Conservation (phyloP, 2,888 invertebrate genomes). For the Diplazon laetatorius region DNA sequence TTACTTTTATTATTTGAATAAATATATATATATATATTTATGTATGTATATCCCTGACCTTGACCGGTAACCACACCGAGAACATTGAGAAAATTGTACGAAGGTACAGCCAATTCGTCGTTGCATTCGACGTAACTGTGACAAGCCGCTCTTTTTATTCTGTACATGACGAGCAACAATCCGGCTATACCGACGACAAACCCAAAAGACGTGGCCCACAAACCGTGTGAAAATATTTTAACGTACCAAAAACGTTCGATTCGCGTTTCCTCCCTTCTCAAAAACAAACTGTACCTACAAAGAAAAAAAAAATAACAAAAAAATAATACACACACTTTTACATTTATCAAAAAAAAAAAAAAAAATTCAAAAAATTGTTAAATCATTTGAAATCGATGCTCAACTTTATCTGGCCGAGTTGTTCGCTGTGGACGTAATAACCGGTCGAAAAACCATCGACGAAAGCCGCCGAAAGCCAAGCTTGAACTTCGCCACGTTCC, state of each 20-base stretch:
- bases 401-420: slow-evolving; percentile 63
- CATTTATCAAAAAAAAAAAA: too few species aligned
- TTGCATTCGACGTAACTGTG: slow-evolving; percentile 62
- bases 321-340: too few species aligned
- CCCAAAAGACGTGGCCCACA: slow-evolving; percentile 68
- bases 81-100: slow-evolving; percentile 71
- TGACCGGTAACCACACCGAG: slow-evolving; percentile 73
- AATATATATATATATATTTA: too few species aligned
- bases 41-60: slow-evolving; percentile 64
- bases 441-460: slow-evolving; percentile 66
- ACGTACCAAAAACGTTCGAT: slow-evolving; percentile 73
- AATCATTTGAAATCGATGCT: neutral
- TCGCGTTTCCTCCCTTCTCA: slow-evolving; percentile 68
- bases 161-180: slow-evolving; percentile 63
- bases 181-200: slow-evolving; percentile 65
- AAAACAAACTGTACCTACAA: slow-evolving; percentile 70
- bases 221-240: slow-evolving; percentile 67
- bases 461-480: slow-evolving; percentile 67
- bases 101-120: slow-evolving; percentile 67
- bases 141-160: slow-evolving; percentile 64
- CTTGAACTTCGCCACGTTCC: slow-evolving; percentile 70
- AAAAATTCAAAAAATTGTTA: neutral
- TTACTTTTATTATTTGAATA: too few species aligned
- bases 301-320: neutral
- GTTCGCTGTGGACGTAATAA: slow-evolving; percentile 68